Conservation (phyloP, 2,888 invertebrate species). For the Sceliomorpha sp. region DNA sequence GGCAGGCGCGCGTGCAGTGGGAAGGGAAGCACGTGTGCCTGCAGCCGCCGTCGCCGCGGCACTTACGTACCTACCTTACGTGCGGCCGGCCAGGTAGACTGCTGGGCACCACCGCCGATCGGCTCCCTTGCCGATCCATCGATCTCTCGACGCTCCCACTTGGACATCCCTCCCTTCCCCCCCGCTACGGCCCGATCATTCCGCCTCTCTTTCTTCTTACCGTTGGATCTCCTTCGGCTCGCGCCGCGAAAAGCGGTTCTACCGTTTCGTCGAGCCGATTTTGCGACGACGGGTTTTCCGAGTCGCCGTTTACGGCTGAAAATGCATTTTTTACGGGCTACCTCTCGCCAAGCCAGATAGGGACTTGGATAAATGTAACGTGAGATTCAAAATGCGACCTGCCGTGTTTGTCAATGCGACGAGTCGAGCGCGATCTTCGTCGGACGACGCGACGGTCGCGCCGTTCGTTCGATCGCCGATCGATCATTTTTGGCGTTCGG, state of each 20-base stretch:
- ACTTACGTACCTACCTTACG: constrained; percentile 39
- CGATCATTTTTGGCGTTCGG: too few species aligned
- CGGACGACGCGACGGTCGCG: too few species aligned
- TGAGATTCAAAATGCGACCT: constrained; percentile 35
- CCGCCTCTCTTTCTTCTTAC: constrained; percentile 48
- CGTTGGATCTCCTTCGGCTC: constrained; percentile 26
- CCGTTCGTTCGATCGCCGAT: too few species aligned
- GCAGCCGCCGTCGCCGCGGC: too few species aligned
- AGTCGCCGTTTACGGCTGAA: constrained; percentile 44
- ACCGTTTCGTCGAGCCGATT: constrained; percentile 50
- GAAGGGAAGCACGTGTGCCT: constrained; percentile 54
- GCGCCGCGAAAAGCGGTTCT: constrained; percentile 55
- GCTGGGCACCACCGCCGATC: constrained; percentile 72
- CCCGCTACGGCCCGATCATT: constrained; percentile 34
- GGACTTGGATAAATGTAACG: constrained; percentile 35
- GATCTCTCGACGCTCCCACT: constrained; percentile 41
- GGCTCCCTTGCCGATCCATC: constrained; percentile 46
- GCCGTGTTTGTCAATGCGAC: background rate
- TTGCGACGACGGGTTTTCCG: constrained; percentile 49
- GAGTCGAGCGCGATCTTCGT: too few species aligned
- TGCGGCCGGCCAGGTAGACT: constrained; percentile 72
- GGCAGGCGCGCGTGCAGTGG: constrained; percentile 53
- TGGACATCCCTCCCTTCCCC: constrained; percentile 22
- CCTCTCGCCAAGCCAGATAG: constrained; percentile 20
- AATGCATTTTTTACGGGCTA: constrained; percentile 36